phyloP scores from a whole-genome alignment of 2,888 invertebrate species.

The Scaptomyza polygonia region DNA sequence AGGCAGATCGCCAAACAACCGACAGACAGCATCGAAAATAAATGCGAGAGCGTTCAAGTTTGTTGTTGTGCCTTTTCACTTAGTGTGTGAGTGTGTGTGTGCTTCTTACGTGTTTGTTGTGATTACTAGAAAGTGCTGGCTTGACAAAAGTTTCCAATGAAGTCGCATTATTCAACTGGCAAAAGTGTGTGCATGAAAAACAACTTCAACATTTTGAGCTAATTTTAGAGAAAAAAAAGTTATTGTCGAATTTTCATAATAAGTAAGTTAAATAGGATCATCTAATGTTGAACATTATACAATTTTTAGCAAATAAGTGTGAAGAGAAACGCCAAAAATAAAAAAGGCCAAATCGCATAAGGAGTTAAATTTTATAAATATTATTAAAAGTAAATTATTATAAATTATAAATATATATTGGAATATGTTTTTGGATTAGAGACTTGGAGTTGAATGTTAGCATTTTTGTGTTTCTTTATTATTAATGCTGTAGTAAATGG shows the following conservation, averaged over 20 bases:
- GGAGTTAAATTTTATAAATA: conserved; percentile 31
- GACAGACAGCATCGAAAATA: conserved; percentile 15
- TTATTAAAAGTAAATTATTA: too few relatives aligned
- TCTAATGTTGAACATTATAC: conserved; percentile 47
- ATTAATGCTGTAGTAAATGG: too few relatives aligned
- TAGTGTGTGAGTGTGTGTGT: too few relatives aligned
- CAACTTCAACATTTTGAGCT: conserved; percentile 18
- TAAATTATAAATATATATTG: conserved; percentile 3
- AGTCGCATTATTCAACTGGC: background rate
- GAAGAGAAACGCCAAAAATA: conserved; percentile 34
- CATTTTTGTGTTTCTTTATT: too few relatives aligned
- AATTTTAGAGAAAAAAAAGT: conserved; percentile 42
- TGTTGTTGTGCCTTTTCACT: background rate
- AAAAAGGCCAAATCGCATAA: conserved; percentile 22
- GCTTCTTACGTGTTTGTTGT: background rate
- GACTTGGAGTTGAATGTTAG: background rate
- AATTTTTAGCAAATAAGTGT: conserved; percentile 63
- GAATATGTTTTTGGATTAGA: conserved; percentile 4
- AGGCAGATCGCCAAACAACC: conserved; percentile 32
- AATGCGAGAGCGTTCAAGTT: conserved; percentile 3
- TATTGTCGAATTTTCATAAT: conserved; percentile 57
- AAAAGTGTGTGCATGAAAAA: conserved; percentile 5
- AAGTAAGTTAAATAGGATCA: conserved; percentile 59
- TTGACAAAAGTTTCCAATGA: background rate
- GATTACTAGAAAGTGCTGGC: background rate